Evolutionary conservation across 2,113 vertebrate species (phyloP).

Genomic region (Egretta garzetta): DNA sequence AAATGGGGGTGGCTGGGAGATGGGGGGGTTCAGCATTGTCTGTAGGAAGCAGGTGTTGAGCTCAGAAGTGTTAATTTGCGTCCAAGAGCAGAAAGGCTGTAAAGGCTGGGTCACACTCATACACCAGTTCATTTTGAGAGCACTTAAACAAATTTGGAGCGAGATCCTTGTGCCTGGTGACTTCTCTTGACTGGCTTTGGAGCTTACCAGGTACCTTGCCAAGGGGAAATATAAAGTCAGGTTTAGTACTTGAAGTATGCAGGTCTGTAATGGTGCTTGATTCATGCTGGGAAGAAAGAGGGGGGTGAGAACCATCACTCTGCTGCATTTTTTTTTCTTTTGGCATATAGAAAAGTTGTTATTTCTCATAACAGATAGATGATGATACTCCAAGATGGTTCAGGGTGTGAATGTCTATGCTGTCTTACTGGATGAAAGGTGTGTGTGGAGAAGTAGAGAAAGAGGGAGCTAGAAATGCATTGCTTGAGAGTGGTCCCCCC

Average conservation of each 20-base stretch:
- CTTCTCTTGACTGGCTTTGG: neutral
- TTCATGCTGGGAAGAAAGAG: neutral
- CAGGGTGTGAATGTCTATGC: neutral
- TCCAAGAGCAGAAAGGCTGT: neutral
- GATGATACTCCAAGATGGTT: neutral
- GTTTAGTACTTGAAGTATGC: neutral
- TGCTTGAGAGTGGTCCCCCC: neutral
- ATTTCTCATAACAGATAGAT: neutral
- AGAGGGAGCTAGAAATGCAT: neutral
- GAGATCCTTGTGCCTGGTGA: neutral
- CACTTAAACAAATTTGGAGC: neutral
- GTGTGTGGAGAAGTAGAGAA: neutral
- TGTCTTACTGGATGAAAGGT: neutral
- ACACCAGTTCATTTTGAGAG: neutral
- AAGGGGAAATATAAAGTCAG: neutral
- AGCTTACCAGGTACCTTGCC: neutral
- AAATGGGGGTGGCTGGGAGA: neutral
- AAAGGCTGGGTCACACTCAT: neutral
- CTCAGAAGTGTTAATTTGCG: neutral
- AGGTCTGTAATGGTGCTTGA: neutral
- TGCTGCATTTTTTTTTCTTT: neutral
- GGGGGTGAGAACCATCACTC: neutral
- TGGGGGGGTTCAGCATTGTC: neutral
- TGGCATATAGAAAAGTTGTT: neutral
- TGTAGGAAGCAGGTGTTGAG: neutral